These are phyloP conservation scores for Micoletzkya japonica DNA, from an alignment of 2,888 invertebrate species.

Conservation along the genomic window DNA sequence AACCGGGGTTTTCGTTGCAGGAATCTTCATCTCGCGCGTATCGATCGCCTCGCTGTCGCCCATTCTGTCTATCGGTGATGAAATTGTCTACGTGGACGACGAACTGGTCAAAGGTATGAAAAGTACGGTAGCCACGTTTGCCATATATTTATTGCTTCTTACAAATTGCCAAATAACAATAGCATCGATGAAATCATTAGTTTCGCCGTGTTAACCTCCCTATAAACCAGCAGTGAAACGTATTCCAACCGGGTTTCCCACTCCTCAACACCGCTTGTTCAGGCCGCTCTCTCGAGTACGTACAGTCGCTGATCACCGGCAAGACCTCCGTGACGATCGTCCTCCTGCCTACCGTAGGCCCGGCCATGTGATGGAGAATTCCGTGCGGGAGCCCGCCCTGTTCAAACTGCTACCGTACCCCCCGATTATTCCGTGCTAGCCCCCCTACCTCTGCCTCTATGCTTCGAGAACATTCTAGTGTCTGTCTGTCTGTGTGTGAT, in stretches of 20 bases:
- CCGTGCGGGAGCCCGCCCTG: neutral
- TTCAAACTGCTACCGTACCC: no score
- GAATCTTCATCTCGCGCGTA: slow-evolving; percentile 55
- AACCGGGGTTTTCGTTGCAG: slow-evolving; percentile 22
- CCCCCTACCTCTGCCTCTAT: no score
- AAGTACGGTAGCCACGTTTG: no score
- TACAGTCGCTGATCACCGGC: slow-evolving; percentile 49
- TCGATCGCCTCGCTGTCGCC: slow-evolving; percentile 47
- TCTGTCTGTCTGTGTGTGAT: no score
- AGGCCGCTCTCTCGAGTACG: slow-evolving; percentile 42
- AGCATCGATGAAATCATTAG: no score
- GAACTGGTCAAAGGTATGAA: slow-evolving; percentile 45
- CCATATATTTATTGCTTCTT: neutral
- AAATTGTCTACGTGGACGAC: slow-evolving; percentile 52
- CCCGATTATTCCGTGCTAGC: no score
- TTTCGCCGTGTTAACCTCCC: neutral
- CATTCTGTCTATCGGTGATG: slow-evolving; percentile 53
- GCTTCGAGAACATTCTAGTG: no score
- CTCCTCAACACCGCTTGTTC: neutral
- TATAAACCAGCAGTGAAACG: no score
- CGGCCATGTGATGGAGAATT: slow-evolving; percentile 42
- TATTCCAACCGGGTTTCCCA: slow-evolving; percentile 11
- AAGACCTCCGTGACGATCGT: slow-evolving; percentile 48
- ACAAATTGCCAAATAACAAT: no score
- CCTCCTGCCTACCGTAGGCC: slow-evolving; percentile 46